Conservation (phyloP, 2,113 vertebrate species). For the Empidonax alnorum region DNA sequence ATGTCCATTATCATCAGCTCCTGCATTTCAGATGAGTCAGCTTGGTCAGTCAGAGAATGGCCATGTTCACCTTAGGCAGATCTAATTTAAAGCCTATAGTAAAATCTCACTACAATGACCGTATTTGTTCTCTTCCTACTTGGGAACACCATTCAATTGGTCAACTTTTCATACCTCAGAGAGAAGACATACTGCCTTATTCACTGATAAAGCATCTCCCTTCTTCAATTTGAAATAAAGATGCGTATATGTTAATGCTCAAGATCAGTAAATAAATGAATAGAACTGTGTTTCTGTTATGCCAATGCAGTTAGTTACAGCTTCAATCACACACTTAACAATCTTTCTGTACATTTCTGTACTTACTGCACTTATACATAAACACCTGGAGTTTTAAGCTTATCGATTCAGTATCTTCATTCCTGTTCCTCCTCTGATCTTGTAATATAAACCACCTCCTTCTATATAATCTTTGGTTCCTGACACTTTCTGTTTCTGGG, state of each 20-base stretch:
- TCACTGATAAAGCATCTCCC: neutral
- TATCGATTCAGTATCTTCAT: neutral
- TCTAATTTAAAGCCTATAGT: neutral
- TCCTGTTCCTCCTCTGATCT: neutral
- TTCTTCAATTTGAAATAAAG: neutral
- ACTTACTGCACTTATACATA: neutral
- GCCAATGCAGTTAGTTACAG: neutral
- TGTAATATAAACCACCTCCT: neutral
- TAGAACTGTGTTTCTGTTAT: neutral
- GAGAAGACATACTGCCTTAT: neutral
- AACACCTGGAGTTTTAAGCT: neutral
- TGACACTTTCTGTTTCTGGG: neutral
- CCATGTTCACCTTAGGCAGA: neutral
- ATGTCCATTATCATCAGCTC: neutral
- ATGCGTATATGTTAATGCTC: neutral
- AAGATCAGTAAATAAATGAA: neutral
- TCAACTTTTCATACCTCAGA: neutral
- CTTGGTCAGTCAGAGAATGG: neutral
- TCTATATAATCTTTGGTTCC: neutral
- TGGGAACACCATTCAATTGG: neutral
- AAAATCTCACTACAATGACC: neutral
- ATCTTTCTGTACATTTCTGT: neutral
- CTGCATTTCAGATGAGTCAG: neutral
- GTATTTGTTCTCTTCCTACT: neutral
- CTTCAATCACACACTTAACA: neutral